Base-by-base conservation (phyloP, 2,797 vertebrate genomes). In the Pygocentrus nattereri region DNA sequence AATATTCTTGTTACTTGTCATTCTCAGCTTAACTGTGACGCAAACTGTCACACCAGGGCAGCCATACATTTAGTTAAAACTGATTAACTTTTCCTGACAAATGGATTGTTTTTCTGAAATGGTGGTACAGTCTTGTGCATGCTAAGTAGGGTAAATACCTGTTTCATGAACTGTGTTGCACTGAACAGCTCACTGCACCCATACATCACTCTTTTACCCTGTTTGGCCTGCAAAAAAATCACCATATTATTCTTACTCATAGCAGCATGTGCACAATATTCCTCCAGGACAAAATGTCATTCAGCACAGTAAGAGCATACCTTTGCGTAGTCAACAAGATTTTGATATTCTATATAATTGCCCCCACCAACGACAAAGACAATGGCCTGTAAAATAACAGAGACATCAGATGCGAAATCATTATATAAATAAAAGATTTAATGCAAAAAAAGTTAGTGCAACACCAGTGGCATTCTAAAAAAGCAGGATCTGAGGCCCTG, bases 311-410 rank as follows among this genome's bases (percentile, higher is more conserved):
- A 77, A 74, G 1, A 69, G 27, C 80, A 38, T 94, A 98, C 98
- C 97, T 97, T 99, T 85, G 96, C 87, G 82, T 98, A 99, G 93
- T 99, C 98, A 80, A 96, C 94, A 84, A 99, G 95, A 92, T 99
- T 99, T 91, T 99, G 98, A 90, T 99, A 99, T 87, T 99, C 98
- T 68, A 99, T 98, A 88, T 98, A 99, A 93, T 99, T 99, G 87
- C 98, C 98, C 81, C 98, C 98, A 91, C 98, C 98, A 4, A 99
- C 97, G 70, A 99, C 95, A 82, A 99, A 99, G 67, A 99, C 96
- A 74, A 99, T 97, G 2, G 98, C 98, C 98, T 99, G 88, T 85
- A 92, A 91, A 74, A 19, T 61, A 90, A 91, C 0, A 41, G 59
- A 74, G 49, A 25, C 7, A 23, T 58, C 7, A 49, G 8, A 56